Conservation (phyloP, 1,140 invertebrate species). For the Saccostrea glomerata region DNA sequence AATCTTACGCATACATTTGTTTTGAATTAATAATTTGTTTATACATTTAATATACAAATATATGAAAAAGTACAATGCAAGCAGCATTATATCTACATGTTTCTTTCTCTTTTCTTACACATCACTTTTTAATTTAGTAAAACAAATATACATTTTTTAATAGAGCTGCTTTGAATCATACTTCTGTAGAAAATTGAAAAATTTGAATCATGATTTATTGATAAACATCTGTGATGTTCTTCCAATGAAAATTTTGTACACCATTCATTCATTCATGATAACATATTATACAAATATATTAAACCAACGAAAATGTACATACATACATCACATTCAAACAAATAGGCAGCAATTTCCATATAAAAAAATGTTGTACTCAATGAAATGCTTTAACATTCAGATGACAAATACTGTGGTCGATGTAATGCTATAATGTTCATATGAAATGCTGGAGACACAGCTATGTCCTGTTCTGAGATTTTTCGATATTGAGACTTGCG, state of each 20-base stretch:
- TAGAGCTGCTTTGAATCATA: too few species aligned
- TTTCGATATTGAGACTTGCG: conserved; percentile 63
- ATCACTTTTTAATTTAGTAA: too few species aligned
- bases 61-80: too few species aligned
- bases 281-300: not conserved
- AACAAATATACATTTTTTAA: too few species aligned
- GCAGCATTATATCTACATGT: too few species aligned
- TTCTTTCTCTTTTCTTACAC: too few species aligned
- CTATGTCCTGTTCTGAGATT: conserved; percentile 31
- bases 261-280: not conserved
- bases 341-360: not conserved
- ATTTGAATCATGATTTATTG: too few species aligned
- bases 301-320: not conserved
- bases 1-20: too few species aligned
- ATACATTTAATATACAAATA: too few species aligned
- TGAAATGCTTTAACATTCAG: not conserved
- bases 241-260: not conserved
- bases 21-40: too few species aligned
- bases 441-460: not conserved
- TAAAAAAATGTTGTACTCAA: not conserved
- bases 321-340: not conserved
- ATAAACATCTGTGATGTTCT: too few species aligned
- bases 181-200: too few species aligned
- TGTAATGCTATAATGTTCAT: not conserved
- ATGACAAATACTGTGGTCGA: not conserved